Conservation (phyloP, 1,140 invertebrate genomes). For the Drosophila miranda region DNA sequence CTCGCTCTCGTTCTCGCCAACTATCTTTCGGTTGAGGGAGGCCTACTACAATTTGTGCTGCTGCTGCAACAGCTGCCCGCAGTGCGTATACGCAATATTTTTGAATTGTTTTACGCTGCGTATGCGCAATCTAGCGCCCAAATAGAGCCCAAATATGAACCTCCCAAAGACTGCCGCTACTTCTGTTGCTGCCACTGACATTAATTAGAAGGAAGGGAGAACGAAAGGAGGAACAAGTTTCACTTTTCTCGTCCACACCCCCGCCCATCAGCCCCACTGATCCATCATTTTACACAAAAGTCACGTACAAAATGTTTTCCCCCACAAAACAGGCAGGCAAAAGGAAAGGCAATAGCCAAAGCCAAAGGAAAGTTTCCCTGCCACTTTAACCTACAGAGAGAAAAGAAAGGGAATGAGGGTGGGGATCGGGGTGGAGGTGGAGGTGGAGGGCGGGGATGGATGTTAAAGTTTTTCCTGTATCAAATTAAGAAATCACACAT, state of each 20-base stretch:
- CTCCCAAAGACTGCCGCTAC: background rate
- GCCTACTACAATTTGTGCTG: constrained; percentile 32
- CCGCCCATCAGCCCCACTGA: constrained; percentile 35
- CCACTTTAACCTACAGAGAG: constrained; percentile 57
- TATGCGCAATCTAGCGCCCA: constrained; percentile 52
- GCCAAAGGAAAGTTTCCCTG: constrained; percentile 60
- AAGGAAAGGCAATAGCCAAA: background rate
- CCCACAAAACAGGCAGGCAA: constrained; percentile 10
- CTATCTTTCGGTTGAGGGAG: constrained; percentile 6
- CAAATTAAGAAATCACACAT: constrained; percentile 78
- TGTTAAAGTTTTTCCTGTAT: constrained; percentile 49
- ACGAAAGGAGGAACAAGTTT: constrained; percentile 49
- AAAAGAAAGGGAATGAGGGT: background rate
- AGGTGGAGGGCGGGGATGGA: background rate
- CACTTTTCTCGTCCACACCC: constrained; percentile 46
- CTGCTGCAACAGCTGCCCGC: constrained; percentile 52
- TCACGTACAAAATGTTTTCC: constrained; percentile 55
- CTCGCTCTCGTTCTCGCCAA: background rate
- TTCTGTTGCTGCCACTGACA: constrained; percentile 37
- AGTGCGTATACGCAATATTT: constrained; percentile 71
- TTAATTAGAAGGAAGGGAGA: constrained; percentile 51
- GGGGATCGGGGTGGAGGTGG: background rate
- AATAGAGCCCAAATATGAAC: constrained; percentile 13
- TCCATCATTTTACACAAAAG: constrained; percentile 78
- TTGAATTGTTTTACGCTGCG: constrained; percentile 43